Base-by-base conservation (phyloP, 2,888 invertebrate genomes). In the Torymus texanus region DNA sequence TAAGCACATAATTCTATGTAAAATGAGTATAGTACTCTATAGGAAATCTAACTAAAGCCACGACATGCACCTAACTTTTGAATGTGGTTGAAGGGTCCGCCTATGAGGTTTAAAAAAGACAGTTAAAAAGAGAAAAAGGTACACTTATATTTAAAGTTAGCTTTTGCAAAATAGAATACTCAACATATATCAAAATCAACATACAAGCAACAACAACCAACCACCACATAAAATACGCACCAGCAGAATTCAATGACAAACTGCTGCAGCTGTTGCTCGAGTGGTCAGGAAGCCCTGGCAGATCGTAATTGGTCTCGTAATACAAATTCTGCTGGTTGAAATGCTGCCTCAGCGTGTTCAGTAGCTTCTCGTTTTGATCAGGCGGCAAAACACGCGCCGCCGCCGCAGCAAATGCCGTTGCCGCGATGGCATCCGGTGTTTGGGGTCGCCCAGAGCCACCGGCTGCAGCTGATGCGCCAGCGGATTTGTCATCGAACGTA, bases 401-500 rank as follows among this genome's bases (percentile, higher is more conserved):
- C 83, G 91, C 91, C 41, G 91, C 91, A 11, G 41, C 41, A 8
- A 41, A 41, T 5, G 62, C 18, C 14, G 71, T 18, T 5, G 29
- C 8, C 3, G 70, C 29, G 12, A 12, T 29, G 10, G 67, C 8
- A 21, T 18, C n/a, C 2, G 91, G 90, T 90, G 83, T 91, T 91
- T 21, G 91, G 90, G 2, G 41, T 41, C 41, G 41, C 41, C 41
- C 41, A 5, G 41, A 41, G 0, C 8, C 41, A 41, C 8, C 41
- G 8, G 41, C 41, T 4, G 51, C 59, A 3, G 5, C 90, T 89
- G 55, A 91, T 83, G 0, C 14, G 2, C 93, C 93, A 1, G 92
- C 91, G 83, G 94, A 94, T 84, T 94, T 95, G 85, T 96, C 95
- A 85, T 96, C 95, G 88, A 97, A 97, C 0, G 96, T 95, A 86